Evolutionary conservation across 2,113 vertebrate genomes (phyloP), one percentile per base, ranked within the genome.

Genomic region (Agapornis roseicollis): DNA sequence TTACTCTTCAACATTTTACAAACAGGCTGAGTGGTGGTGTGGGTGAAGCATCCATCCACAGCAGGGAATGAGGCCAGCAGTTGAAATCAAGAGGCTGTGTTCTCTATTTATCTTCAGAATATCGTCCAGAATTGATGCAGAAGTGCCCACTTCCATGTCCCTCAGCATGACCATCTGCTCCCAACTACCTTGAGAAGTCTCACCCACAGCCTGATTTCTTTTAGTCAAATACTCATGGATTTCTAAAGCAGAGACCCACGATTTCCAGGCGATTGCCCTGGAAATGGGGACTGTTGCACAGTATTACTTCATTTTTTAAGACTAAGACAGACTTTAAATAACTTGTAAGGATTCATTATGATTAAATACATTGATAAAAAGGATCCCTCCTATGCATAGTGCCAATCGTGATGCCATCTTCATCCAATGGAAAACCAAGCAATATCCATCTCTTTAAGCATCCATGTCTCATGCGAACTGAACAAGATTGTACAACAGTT

Each of bases 1-100:
- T 92, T 88, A 80, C 76, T 96, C 74, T 71, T 88, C 82, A 73
- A 42, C 24, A 11, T 84, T 88, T 90, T 69, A 84, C 80, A 93
- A 95, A 83, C 85, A 60, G 61, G 15, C 39, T 72, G 72, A 78
- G 47, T 14, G 46, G 60, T 46, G 72, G 1, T 91, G 80, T 35
- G 55, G 65, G 28, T 81, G 60, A 94, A 84, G 41, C 29, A 5
- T 28, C 78, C 60, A 52, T 63, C 64, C 73, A 8, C 2, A 61
- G 66, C 52, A 77, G 23, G 56, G 80, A 86, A 20, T 29, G 60
- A 64, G 29, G 73, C 77, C 89, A 92, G 68, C 35, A 89, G 35
- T 18, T 78, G 82, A 83, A 96, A 85, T 71, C 18, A 61, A 72
- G 28, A 71, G 24, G 23, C 3, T 7, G 1, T 66, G 85, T 80